Conservation (phyloP, 92 coral and sea anemone species). For the Isaurus tuberculatus region DNA sequence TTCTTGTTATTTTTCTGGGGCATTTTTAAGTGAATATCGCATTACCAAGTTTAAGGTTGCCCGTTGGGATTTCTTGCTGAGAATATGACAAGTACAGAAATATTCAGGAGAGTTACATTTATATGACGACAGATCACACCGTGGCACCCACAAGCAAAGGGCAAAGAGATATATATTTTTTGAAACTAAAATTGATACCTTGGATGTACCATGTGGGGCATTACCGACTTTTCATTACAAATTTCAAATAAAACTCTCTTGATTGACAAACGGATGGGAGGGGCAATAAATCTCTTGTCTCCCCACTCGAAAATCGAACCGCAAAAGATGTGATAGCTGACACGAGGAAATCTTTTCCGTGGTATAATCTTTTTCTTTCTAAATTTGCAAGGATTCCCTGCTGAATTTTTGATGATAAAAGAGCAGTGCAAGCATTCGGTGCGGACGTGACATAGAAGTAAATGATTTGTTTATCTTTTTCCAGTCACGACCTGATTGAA, state of each 20-base stretch:
- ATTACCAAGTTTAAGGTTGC: conserved; percentile 59
- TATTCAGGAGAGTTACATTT: conserved; percentile 10
- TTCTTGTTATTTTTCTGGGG: conserved; percentile 64
- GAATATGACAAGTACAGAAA: conserved; percentile 42
- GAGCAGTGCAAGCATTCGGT: background rate
- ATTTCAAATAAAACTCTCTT: conserved; percentile 29
- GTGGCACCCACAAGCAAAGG: background rate
- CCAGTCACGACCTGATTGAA: conserved; percentile 20
- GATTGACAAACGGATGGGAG: conserved; percentile 53
- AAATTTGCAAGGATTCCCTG: background rate
- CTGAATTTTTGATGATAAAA: background rate
- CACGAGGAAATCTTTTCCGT: conserved; percentile 5
- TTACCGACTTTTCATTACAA: conserved; percentile 17
- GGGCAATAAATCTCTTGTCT: conserved; percentile 40
- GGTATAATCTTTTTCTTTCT: background rate
- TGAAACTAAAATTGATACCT: background rate
- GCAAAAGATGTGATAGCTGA: conserved; percentile 7
- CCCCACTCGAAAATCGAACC: conserved; percentile 31
- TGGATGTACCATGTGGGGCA: background rate
- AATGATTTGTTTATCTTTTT: conserved; percentile 23
- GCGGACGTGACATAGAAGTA: conserved; percentile 35
- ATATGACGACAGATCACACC: conserved; percentile 4
- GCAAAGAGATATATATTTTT: background rate
- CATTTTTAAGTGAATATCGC: conserved; percentile 70
- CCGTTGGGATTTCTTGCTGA: conserved; percentile 29